These are phyloP conservation scores for Scaptomyza graminum DNA, from an alignment of 1,140 invertebrate species.

Conservation along the genomic window DNA sequence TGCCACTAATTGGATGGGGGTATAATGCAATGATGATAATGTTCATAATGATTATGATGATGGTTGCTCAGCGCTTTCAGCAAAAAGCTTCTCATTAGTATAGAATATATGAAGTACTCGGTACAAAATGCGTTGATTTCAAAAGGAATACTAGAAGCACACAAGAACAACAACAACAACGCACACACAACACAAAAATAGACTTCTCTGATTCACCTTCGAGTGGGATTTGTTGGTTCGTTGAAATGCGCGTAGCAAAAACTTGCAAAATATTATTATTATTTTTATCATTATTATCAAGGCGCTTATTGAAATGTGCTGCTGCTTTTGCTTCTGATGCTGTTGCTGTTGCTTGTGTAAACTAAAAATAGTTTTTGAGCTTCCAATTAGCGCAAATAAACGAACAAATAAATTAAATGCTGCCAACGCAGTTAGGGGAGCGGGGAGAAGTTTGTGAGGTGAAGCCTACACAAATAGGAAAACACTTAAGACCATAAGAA, in stretches of 20 bases:
- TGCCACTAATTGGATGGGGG: background rate
- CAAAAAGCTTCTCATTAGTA: background rate
- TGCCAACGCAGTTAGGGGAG: too few species aligned
- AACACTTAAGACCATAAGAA: too few species aligned
- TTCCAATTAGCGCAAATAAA: slow-evolving; percentile 1
- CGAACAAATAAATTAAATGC: background rate
- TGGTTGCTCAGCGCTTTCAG: background rate
- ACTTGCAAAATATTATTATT: background rate
- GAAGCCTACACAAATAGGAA: too few species aligned
- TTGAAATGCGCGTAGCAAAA: background rate
- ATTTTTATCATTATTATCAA: background rate
- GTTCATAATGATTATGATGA: too few species aligned
- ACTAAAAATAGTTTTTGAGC: background rate
- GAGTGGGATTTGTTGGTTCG: background rate
- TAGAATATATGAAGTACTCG: background rate
- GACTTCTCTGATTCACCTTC: background rate
- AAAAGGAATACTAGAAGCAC: too few species aligned
- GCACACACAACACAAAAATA: background rate
- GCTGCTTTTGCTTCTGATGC: too few species aligned
- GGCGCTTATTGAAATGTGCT: background rate
- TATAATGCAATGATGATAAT: background rate
- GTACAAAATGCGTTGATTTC: too few species aligned
- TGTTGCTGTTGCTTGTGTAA: background rate
- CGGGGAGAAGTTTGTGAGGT: too few species aligned
- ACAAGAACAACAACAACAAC: too few species aligned